phyloP scores from a whole-genome alignment of 2,888 invertebrate species.

The Stegana nigrithorax region DNA sequence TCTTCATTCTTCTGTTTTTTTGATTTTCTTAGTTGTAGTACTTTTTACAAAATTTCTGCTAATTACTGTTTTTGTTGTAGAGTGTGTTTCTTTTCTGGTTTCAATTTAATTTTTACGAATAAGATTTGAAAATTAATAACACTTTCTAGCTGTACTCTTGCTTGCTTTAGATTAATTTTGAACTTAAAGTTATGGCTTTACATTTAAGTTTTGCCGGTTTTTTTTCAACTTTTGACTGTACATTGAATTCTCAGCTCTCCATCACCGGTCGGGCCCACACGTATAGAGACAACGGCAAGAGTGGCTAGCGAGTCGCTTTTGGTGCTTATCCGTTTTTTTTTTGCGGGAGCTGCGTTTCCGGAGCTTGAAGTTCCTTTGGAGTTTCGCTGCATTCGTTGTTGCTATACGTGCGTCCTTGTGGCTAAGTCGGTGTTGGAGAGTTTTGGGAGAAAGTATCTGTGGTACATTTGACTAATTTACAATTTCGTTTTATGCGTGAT shows the following conservation, averaged over 20 bases:
- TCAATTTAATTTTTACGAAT: too few species aligned
- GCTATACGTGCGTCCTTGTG: too few species aligned
- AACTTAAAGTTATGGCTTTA: conserved; percentile 57
- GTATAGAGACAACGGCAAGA: conserved; percentile 25
- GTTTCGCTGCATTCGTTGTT: too few species aligned
- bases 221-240: conserved; percentile 40
- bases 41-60: conserved; percentile 64
- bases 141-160: background rate
- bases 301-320: too few species aligned
- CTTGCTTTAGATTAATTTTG: conserved; percentile 5
- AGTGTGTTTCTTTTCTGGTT: conserved; percentile 25
- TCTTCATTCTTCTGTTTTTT: conserved; percentile 29
- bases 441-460: too few species aligned
- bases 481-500: conserved; percentile 49
- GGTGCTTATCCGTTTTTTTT: background rate
- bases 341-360: too few species aligned
- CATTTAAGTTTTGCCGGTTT: too few species aligned
- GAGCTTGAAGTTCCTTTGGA: too few species aligned
- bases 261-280: conserved; percentile 17
- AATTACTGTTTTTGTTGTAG: conserved; percentile 45
- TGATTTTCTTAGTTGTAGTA: conserved; percentile 46
- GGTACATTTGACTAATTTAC: conserved; percentile 54
- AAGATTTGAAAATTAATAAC: background rate
- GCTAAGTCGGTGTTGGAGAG: too few species aligned
- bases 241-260: conserved; percentile 22